A percentile compares a stretch with the other conserved stretches of the same genome.
Evolutionary conservation across 35 echinoderm and acorn worm species (phyloP).

Genomic region (Lytechinus variegatus): DNA sequence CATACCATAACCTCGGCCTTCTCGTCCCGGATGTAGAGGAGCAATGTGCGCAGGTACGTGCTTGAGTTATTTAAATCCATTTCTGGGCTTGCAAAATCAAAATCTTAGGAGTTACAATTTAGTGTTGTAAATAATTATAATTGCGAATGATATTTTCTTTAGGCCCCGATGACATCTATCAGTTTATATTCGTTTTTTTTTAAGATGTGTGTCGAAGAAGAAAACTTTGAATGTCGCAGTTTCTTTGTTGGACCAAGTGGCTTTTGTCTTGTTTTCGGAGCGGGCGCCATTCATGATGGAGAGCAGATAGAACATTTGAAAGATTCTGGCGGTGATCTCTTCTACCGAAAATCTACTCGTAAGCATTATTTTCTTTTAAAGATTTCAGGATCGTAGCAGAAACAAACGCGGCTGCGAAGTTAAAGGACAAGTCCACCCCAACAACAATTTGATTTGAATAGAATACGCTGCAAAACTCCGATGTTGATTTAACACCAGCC

Average conservation of each 20-base stretch:
- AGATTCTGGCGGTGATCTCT: background rate
- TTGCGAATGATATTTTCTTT: too few relatives aligned
- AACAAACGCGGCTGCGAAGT: too few relatives aligned
- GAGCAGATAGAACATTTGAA: background rate
- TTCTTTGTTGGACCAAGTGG: background rate
- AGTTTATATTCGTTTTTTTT: background rate
- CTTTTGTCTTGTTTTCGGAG: background rate
- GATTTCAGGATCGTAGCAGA: too few relatives aligned
- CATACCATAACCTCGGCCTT: background rate
- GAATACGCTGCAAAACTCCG: too few relatives aligned
- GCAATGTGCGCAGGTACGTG: background rate
- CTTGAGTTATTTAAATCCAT: too few relatives aligned
- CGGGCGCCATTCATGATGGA: background rate
- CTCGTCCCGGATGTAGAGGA: background rate
- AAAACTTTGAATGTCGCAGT: background rate
- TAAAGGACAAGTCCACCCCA: too few relatives aligned
- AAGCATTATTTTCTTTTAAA: background rate
- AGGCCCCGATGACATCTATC: too few relatives aligned
- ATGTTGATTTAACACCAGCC: too few relatives aligned
- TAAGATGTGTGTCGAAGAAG: background rate
- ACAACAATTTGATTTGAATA: too few relatives aligned
- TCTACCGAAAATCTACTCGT: background rate
- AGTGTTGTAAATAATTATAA: too few relatives aligned
- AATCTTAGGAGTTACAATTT: too few relatives aligned
- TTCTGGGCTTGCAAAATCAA: too few relatives aligned